Evolutionary conservation across 1,140 invertebrate genomes (phyloP), one percentile per base, ranked within the genome.

Genomic region (Lepeophtheirus salmonis): DNA sequence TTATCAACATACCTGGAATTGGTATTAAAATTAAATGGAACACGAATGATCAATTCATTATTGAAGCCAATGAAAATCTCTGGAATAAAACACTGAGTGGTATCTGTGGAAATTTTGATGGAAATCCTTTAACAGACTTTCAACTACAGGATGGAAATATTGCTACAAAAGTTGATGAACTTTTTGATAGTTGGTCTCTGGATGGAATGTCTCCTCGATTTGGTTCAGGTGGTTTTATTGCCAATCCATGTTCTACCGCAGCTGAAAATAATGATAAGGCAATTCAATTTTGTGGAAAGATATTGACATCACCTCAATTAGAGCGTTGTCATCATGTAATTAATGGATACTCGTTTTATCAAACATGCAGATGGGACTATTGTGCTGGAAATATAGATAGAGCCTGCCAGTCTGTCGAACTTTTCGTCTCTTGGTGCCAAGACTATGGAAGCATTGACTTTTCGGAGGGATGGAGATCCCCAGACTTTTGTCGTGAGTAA

Each of bases 401-500:
- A 23, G 23, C 2, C 10, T 54, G 52, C 17, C 52, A 54, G n/a
- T 54, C 52, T 2, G 23, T 54, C 2, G 20, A 20, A 2, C 23
- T 24, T 21, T 54, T 21, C 13, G 52, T 54, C 2, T 21, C 23
- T 3, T 24, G 23, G 23, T 54, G 52, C 52, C 20, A 54, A 17
- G 52, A 20, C 10, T 24, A 54, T 3, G 52, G 20, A 2, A 24
- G 21, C 23, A 24, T 54, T 20, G 23, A 18, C 23, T 20, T 24
- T 24, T 16, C 20, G n/a, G 52, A 24, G 21, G 52, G 52, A 3
- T 54, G 52, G 52, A 54, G 52, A 54, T 21, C 52, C 1, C 52
- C 52, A n/a, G 52, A 54, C 13, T 54, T 54, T 54, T 54, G 52
- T 54, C 52, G 52, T 54, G 21, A 54, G 22, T 52, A 17, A 10